These are phyloP conservation scores for Heterochromis multidens DNA, from an alignment of 2,113 vertebrate species.

Conservation along the genomic window DNA sequence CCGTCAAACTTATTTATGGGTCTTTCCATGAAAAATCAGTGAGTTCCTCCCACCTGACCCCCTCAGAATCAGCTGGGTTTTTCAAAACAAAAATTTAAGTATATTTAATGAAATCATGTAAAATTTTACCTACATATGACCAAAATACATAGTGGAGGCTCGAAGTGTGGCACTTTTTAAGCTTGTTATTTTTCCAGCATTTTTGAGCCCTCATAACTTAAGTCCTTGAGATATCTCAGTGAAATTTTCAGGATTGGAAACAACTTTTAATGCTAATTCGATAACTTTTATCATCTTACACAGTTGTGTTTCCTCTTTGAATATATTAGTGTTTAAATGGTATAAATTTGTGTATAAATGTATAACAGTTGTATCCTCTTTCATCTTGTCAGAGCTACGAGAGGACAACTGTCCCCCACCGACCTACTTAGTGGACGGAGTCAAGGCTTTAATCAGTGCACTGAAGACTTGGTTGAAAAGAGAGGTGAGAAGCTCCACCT, in stretches of 20 bases:
- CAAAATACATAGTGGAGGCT: background rate
- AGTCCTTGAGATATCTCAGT: background rate
- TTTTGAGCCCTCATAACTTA: background rate
- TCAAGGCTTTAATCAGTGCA: slow-evolving; percentile 93
- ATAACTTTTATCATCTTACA: too few relatives aligned
- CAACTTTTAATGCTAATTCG: background rate
- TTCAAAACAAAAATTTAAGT: background rate
- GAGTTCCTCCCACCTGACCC: background rate
- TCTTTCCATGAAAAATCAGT: background rate
- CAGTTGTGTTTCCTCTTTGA: too few relatives aligned
- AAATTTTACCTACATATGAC: background rate
- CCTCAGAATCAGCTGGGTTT: background rate
- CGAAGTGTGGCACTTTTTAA: background rate
- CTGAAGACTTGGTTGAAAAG: slow-evolving; percentile 96
- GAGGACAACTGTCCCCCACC: slow-evolving; percentile 92
- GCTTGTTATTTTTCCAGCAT: background rate
- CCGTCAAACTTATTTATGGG: background rate
- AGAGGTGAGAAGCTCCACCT: slow-evolving; percentile 77
- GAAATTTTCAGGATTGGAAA: background rate
- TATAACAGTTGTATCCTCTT: background rate
- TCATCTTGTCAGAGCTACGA: slow-evolving; percentile 80
- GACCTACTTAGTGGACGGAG: slow-evolving; percentile 88
- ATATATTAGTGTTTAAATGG: too few relatives aligned
- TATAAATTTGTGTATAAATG: too few relatives aligned
- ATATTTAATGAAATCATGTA: background rate